Base-by-base conservation (phyloP, 2,888 invertebrate genomes). In the Epinotia ramella region DNA sequence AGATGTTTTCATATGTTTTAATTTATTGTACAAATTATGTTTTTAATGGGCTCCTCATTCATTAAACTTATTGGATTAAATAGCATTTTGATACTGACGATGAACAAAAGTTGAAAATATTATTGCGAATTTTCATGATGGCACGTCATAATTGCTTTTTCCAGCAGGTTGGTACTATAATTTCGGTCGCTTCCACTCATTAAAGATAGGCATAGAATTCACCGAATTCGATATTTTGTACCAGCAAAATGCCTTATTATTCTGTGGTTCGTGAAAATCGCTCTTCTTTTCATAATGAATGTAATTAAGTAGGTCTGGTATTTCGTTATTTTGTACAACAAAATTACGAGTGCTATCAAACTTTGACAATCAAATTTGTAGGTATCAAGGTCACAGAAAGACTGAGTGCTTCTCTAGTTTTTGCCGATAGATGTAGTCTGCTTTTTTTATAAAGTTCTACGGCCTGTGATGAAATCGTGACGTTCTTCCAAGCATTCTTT, bases 111-210 rank as follows among this genome's bases (percentile, higher is more conserved):
- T 69, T 62, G 44, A 18, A 60, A 59, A 60, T 71, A 71, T 69
- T 69, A 67, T 60, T 49, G 60, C 56, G 24, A 60, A 56, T 44
- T 71, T 44, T 62, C 53, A 76, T 71, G 71, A 40, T 9, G 9
- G 7, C 40, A 40, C 40, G 53, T 53, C 49, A 40, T 75, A 75
- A 75, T 75, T 75, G 75, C 75, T 75, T 75, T 75, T 75, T 75
- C 75, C 75, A 75, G 65, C 53, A 66, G 49, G 44, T 59, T 64
- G 74, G 53, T 49, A 75, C 65, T 66, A 71, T 75, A 75, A 75
- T 75, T 75, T 70, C 18, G 53, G 46, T 53, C 66, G 56, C 11
- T 33, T 60, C 66, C 66, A 62, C 71, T 71, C 62, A 75, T 75
- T 75, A 71, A 65, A 65, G 56, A 40, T 63, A 70, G 59, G 59